Conservation (phyloP, 2,113 vertebrate genomes). For the Salvelinus sp. region DNA sequence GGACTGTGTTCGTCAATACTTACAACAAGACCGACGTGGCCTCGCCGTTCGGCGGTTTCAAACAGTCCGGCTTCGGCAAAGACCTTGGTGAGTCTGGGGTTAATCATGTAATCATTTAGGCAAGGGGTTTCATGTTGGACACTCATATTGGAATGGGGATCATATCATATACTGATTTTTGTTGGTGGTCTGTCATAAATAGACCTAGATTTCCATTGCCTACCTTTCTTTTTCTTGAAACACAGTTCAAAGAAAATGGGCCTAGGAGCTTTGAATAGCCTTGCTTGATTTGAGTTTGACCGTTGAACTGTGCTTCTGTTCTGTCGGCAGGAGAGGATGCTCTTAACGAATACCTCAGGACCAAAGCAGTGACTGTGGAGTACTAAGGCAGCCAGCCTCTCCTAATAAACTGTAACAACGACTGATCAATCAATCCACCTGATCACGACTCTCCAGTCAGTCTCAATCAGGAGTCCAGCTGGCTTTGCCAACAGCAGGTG, state of each 20-base stretch:
- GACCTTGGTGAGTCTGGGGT: conserved; percentile 83
- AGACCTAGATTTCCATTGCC: too few relatives aligned
- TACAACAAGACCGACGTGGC: conserved; percentile 99
- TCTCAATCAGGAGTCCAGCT: conserved; percentile 15
- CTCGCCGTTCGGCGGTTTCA: conserved; percentile 94
- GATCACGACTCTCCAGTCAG: conserved; percentile 4
- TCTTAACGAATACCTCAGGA: conserved; percentile 92
- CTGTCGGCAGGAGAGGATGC: conserved; percentile 86
- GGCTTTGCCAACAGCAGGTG: conserved; percentile 17
- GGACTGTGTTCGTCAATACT: conserved; percentile 96
- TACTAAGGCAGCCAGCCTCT: conserved; percentile 71
- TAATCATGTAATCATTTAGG: too few relatives aligned
- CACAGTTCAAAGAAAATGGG: too few relatives aligned
- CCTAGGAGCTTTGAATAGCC: too few relatives aligned
- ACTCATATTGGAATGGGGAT: too few relatives aligned
- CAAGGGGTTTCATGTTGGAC: too few relatives aligned
- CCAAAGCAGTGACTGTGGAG: conserved; percentile 94
- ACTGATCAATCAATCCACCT: not conserved
- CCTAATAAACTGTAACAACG: conserved; percentile 26
- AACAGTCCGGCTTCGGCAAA: conserved; percentile 96
- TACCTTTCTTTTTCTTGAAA: too few relatives aligned
- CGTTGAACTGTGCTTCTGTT: not conserved
- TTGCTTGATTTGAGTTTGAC: not conserved
- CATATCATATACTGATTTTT: too few relatives aligned
- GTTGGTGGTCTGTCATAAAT: too few relatives aligned